Evolutionary conservation across 2,888 invertebrate genomes (phyloP).

Genomic region (Anthophora plumipes): DNA sequence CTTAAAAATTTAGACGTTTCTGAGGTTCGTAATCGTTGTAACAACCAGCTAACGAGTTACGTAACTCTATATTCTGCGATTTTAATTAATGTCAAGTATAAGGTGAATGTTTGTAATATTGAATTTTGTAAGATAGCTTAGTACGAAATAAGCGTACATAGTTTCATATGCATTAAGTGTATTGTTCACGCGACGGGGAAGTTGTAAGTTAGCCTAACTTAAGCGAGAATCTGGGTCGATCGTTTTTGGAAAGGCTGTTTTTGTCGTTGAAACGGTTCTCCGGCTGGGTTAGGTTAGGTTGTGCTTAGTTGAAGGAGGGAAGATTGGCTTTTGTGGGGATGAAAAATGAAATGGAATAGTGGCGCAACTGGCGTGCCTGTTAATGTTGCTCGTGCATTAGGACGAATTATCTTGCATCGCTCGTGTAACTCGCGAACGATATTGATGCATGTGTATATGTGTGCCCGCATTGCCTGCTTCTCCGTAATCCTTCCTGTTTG

Average conservation of each 20-base stretch:
- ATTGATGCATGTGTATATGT: slow-evolving; percentile 19
- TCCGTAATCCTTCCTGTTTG: slow-evolving; percentile 31
- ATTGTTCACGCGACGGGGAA: not conserved
- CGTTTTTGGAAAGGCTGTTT: not conserved
- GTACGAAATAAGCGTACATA: not conserved
- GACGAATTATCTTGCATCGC: slow-evolving; percentile 66
- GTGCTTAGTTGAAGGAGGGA: not conserved
- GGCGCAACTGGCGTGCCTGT: slow-evolving; percentile 13
- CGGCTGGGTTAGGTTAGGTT: not conserved
- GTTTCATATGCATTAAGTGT: not conserved
- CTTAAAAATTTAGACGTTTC: not conserved
- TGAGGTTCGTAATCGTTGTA: no score
- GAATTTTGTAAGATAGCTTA: not conserved
- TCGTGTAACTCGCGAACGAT: slow-evolving; percentile 20
- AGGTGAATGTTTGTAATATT: not conserved
- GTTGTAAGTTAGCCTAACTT: slow-evolving; percentile 2
- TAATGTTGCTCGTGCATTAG: slow-evolving; percentile 56
- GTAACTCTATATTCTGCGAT: no score
- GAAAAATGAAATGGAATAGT: slow-evolving; percentile 43
- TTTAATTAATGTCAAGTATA: no score
- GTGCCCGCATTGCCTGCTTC: slow-evolving; percentile 38
- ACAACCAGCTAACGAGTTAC: no score
- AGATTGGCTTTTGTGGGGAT: not conserved
- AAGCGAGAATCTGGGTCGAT: not conserved
- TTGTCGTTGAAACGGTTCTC: not conserved